Evolutionary conservation across 1,140 invertebrate genomes (phyloP).

Genomic region (Neodiprion pinetum): DNA sequence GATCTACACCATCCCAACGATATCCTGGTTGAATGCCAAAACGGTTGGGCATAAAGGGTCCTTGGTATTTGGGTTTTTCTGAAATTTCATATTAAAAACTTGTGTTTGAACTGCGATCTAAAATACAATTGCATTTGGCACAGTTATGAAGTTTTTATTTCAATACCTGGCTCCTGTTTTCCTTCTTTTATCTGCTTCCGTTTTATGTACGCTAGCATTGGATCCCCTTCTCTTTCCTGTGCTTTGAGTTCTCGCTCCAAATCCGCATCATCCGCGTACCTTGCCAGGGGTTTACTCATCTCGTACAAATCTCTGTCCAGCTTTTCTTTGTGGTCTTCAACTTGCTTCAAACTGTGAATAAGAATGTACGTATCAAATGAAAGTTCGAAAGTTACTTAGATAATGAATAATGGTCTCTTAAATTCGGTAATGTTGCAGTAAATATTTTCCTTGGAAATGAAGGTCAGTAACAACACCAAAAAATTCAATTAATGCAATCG

Average conservation of each 20-base stretch:
- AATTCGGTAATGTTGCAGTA: too few relatives aligned
- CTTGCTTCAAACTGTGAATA: conserved; percentile 75
- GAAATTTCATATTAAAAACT: conserved; percentile 45
- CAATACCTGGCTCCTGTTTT: conserved; percentile 54
- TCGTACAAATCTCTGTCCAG: conserved; percentile 80
- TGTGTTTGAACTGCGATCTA: conserved; percentile 25
- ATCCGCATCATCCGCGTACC: conserved; percentile 89
- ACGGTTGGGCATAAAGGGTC: conserved; percentile 86
- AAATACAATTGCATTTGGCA: conserved; percentile 20
- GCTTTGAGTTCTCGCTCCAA: conserved; percentile 79
- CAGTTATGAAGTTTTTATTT: conserved; percentile 14
- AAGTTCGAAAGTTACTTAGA: not conserved
- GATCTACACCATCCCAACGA: conserved; percentile 97
- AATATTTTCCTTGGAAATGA: too few relatives aligned
- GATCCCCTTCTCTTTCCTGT: conserved; percentile 85
- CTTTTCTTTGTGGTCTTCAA: conserved; percentile 73
- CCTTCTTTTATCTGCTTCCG: conserved; percentile 75
- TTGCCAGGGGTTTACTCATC: conserved; percentile 88
- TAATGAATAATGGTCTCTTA: not conserved
- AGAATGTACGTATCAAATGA: conserved; percentile 20
- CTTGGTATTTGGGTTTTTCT: conserved; percentile 79
- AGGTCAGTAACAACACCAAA: too few relatives aligned
- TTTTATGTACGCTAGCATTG: conserved; percentile 88
- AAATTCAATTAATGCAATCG: too few relatives aligned
- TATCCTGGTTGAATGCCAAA: conserved; percentile 92